Base-by-base conservation (phyloP, 2,888 invertebrate species). In the Meliscaeva auricollis region DNA sequence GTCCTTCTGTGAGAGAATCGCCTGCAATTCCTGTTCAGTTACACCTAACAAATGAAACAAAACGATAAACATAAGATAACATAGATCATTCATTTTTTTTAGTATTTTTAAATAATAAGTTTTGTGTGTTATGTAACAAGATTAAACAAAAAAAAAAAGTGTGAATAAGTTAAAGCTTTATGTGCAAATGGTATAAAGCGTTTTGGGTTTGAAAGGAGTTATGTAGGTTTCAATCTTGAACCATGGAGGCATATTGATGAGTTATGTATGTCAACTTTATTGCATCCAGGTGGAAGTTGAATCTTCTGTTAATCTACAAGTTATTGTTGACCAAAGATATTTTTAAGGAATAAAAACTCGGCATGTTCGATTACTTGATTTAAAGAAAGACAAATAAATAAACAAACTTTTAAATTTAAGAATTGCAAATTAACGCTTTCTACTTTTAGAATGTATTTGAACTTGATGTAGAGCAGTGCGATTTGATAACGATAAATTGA, bases 1-100 rank as follows among this genome's bases (percentile, higher is more conserved):
- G 89, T 96, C 96, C 88, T 95, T 96, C 88, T 96, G 95, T 1
- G 95, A 95, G n/a, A 96, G 92, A 48, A 96, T 91, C 82, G 95
- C 95, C 88, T 95, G 95, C 44, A 96, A 91, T 88, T 96, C 96
- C 90, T 95, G 95, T 88, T 96, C 96, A 87, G 94, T 94, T 3
- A 95, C 94, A 73, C 93, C 94, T 90, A 66, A 72, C 87, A 88
- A 76, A 70, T 81, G 75, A 76, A 78, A 80, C 32, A 87, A 79
- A 75, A 26, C 2, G n/a, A 11, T n/a, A 62, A 77, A 77, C 15
- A 60, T 68, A 75, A 60, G 75, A 87, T 82, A 77, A 83, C 64
- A 75, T 64, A 72, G n/a, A 78, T 60, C 64, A 75, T 50, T 46
- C 46, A n/a, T 58, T 70, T 38, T 38, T 38, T 38, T 38, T 38